Conservation (phyloP, 2,113 vertebrate genomes). For the Diphyllodes magnificus region DNA sequence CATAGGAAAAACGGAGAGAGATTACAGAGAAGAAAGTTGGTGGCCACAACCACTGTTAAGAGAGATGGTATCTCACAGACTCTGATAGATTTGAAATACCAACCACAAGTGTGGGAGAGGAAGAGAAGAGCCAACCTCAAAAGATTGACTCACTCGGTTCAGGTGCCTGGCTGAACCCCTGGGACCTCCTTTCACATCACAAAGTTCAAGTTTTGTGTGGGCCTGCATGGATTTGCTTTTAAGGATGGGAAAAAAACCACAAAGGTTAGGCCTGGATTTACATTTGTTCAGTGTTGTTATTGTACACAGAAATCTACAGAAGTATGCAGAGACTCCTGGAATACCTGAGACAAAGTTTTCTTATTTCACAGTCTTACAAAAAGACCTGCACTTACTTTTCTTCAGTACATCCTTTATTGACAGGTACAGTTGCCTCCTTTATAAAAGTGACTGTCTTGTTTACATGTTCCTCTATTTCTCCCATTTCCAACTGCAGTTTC, state of each 20-base stretch:
- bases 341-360: neutral
- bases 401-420: neutral
- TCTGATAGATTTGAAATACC: neutral
- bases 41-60: neutral
- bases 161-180: neutral
- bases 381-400: neutral
- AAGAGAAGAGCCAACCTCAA: neutral
- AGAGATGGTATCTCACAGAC: neutral
- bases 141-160: neutral
- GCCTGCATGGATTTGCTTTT: neutral
- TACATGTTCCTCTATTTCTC: neutral
- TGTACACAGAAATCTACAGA: neutral
- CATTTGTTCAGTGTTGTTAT: neutral
- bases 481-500: neutral
- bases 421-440: neutral
- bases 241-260: neutral
- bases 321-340: neutral
- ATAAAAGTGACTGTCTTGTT: neutral
- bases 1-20: slow-evolving; percentile 32
- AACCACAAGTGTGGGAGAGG: neutral
- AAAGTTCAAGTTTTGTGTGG: neutral
- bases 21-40: slow-evolving; percentile 54
- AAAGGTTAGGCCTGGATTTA: neutral
- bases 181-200: neutral
- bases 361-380: neutral